These are phyloP conservation scores for Nothobranchius furzeri DNA, from an alignment of 2,113 vertebrate species.

Conservation along the genomic window DNA sequence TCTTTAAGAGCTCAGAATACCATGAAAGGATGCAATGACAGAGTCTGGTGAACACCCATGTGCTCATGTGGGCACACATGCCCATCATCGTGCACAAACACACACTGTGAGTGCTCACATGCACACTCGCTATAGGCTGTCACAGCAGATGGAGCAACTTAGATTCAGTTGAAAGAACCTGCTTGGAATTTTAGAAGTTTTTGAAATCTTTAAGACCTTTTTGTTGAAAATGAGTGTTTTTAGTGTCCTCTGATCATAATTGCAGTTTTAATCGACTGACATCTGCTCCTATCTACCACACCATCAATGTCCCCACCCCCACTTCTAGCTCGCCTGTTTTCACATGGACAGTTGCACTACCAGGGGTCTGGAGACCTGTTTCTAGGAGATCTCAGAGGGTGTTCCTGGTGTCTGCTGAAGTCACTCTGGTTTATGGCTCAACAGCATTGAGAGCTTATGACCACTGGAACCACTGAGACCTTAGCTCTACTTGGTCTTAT, in stretches of 20 bases:
- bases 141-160: slow-evolving; percentile 63
- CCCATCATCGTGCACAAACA: slow-evolving; percentile 12
- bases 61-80: slow-evolving; percentile 40
- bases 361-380: too few relatives aligned
- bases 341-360: too few relatives aligned
- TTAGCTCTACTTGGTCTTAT: too few relatives aligned
- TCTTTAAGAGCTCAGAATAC: slow-evolving; percentile 62
- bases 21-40: slow-evolving; percentile 67
- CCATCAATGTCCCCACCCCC: too few relatives aligned
- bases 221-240: slow-evolving; percentile 8
- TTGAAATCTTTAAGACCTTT: slow-evolving; percentile 23
- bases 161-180: slow-evolving; percentile 54
- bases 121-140: slow-evolving; percentile 38
- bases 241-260: slow-evolving; percentile 23
- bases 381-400: too few relatives aligned
- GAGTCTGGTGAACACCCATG: slow-evolving; percentile 62
- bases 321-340: too few relatives aligned
- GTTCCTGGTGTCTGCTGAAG: too few relatives aligned
- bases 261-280: not conserved
- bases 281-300: too few relatives aligned
- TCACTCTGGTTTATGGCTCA: too few relatives aligned
- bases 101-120: slow-evolving; percentile 1
- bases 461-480: too few relatives aligned
- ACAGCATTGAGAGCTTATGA: too few relatives aligned
- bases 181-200: slow-evolving; percentile 37